Evolutionary conservation across 2,888 invertebrate genomes (phyloP), one percentile per base, ranked within the genome.

Genomic region (Drosophila leonis): DNA sequence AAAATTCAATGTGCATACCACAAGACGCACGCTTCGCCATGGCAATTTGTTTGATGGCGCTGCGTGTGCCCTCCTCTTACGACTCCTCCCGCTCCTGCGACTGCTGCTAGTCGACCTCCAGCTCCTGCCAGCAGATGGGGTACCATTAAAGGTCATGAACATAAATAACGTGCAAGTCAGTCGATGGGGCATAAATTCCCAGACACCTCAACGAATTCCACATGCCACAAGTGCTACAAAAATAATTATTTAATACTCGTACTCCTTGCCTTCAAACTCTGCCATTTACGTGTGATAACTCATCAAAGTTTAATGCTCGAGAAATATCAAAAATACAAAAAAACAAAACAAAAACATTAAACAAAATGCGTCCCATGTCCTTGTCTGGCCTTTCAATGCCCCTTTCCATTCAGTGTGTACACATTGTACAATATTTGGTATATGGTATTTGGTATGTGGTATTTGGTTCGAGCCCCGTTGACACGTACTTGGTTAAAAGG

Each of bases 401-500:
- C 20, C 33, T 20, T 20, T 20, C 37, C 52, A 2, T 12, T 12
- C 18, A 12, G 2, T 39, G 39, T 7, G 20, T 2, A 52, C 64
- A 71, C 61, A 69, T 68, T 65, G 67, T 65, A 73, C 60, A 65
- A 56, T 66, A 68, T 72, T 68, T 73, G 71, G 67, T 66, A 68
- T 72, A 66, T 73, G 71, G 67, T 39, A 31, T 54, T 60, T 62
- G 57, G 29, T 69, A 46, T 46, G 46, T 75, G 71, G 65, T 33
- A 44, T 52, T 65, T 62, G 57, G 27, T 69, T 48, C 56, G 61
- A 60, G 73, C 72, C 73, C 86, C 75, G 82, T 90, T 80, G 90
- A 88, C 87, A 90, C 87, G 87, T 90, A 86, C 82, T 88, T 80
- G 90, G 83, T 73, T 90, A 90, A 90, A 86, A 88, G 90, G 84